Conservation (phyloP, 2,113 vertebrate genomes). For the Scalopus aquaticus region DNA sequence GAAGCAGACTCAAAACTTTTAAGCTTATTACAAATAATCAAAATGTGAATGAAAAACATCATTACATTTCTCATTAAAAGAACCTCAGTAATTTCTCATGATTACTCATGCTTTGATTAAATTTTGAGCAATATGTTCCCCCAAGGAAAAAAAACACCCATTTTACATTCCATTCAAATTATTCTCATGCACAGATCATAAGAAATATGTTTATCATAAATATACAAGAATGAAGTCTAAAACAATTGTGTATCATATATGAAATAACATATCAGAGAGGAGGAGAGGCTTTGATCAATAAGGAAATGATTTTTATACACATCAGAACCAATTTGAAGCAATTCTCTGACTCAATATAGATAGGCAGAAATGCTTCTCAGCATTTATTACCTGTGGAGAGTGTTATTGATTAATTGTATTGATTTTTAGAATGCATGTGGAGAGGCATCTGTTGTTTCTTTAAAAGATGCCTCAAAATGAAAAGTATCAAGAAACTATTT, state of each 20-base stretch:
- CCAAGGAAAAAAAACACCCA: conserved; percentile 68
- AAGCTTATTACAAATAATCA: conserved; percentile 53
- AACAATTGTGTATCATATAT: conserved; percentile 68
- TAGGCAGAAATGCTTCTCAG: conserved; percentile 89
- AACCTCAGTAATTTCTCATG: conserved; percentile 51
- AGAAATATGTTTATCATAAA: conserved; percentile 77
- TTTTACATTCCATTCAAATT: conserved; percentile 76
- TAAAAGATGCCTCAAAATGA: conserved; percentile 82
- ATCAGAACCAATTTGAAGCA: conserved; percentile 89
- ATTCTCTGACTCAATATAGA: conserved; percentile 88
- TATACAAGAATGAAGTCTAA: conserved; percentile 54
- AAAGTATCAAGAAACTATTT: conserved; percentile 81
- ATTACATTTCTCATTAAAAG: conserved; percentile 62
- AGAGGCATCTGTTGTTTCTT: conserved; percentile 81
- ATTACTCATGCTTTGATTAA: conserved; percentile 68
- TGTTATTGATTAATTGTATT: conserved; percentile 86
- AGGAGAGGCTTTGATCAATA: conserved; percentile 85
- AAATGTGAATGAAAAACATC: conserved; percentile 57
- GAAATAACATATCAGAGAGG: conserved; percentile 83
- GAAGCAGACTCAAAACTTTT: conserved; percentile 45
- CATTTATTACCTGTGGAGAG: conserved; percentile 89
- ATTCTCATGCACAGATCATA: conserved; percentile 59
- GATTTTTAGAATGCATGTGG: conserved; percentile 83
- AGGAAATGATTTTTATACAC: conserved; percentile 89
- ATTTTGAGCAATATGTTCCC: conserved; percentile 62